These are phyloP conservation scores for Drosophila repletoides DNA, from an alignment of 1,140 invertebrate species.

Conservation along the genomic window DNA sequence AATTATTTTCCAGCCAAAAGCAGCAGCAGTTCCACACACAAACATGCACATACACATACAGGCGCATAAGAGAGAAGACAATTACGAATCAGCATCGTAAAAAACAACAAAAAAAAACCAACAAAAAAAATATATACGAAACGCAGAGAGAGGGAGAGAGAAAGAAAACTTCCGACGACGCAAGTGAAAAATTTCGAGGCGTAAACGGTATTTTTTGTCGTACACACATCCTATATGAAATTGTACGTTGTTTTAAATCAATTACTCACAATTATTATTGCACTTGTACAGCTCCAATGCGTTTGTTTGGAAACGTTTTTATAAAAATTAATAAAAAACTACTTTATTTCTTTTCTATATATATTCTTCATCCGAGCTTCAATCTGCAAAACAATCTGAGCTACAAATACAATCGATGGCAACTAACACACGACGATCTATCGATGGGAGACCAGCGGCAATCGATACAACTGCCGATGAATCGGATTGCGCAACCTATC, in stretches of 20 bases:
- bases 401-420: conserved; percentile 39
- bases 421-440: conserved; percentile 28
- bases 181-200: conserved; percentile 39
- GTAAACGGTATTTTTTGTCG: conserved; percentile 14
- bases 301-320: conserved; percentile 56
- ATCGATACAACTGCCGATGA: no score
- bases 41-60: conserved; percentile 19
- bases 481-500: neutral
- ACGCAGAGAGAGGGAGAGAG: conserved; percentile 28
- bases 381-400: conserved; percentile 54
- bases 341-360: conserved; percentile 29
- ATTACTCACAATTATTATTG: conserved; percentile 75
- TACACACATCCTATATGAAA: conserved; percentile 18
- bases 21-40: conserved; percentile 26
- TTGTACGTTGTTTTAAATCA: no score
- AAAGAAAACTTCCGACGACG: conserved; percentile 53
- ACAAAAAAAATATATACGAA: conserved; percentile 45
- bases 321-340: conserved; percentile 57
- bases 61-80: conserved; percentile 50
- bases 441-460: neutral
- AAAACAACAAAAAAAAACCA: conserved; percentile 44
- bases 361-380: conserved; percentile 71
- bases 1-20: conserved; percentile 59
- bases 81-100: conserved; percentile 76
- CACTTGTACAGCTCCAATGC: conserved; percentile 72